Evolutionary conservation across 2,888 invertebrate genomes (phyloP).

Genomic region (Terebella lapidaria): DNA sequence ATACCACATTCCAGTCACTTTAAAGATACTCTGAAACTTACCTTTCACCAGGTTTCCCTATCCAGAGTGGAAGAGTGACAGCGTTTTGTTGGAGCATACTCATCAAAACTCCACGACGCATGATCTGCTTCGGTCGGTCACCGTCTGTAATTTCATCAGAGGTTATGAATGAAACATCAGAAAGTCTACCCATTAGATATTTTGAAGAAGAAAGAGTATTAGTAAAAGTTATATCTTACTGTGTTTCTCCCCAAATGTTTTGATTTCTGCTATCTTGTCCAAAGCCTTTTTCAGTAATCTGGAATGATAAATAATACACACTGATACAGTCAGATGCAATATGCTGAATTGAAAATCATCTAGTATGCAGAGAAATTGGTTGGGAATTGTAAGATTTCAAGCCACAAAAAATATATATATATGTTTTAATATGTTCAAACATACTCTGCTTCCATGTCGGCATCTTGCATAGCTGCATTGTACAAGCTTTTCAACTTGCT

Average conservation of each 20-base stretch:
- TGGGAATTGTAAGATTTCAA: background rate
- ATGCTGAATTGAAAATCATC: too few relatives aligned
- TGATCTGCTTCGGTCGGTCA: constrained; percentile 69
- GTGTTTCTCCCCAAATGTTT: constrained; percentile 80
- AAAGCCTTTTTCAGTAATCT: constrained; percentile 72
- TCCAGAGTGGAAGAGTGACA: constrained; percentile 86
- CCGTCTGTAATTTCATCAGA: constrained; percentile 12
- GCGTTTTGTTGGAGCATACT: constrained; percentile 90
- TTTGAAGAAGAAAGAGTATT: too few relatives aligned
- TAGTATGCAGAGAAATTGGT: too few relatives aligned
- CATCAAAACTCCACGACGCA: constrained; percentile 89
- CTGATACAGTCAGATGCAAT: too few relatives aligned
- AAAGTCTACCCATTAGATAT: background rate
- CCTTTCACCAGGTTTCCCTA: constrained; percentile 73
- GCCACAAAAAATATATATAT: background rate
- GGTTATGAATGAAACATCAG: background rate
- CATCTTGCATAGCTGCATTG: constrained; percentile 73
- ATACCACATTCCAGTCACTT: too few relatives aligned
- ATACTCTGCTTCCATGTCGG: constrained; percentile 75
- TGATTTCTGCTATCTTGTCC: constrained; percentile 82
- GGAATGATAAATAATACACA: constrained; percentile 18
- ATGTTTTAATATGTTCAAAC: constrained; percentile 13
- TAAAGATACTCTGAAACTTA: too few relatives aligned
- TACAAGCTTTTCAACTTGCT: constrained; percentile 76
- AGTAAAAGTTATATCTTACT: too few relatives aligned